Percentiles rank a stretch among this genome's conserved stretches.
phyloP scores from a whole-genome alignment of 2,888 invertebrate genomes.

The Tridacna gigas region DNA sequence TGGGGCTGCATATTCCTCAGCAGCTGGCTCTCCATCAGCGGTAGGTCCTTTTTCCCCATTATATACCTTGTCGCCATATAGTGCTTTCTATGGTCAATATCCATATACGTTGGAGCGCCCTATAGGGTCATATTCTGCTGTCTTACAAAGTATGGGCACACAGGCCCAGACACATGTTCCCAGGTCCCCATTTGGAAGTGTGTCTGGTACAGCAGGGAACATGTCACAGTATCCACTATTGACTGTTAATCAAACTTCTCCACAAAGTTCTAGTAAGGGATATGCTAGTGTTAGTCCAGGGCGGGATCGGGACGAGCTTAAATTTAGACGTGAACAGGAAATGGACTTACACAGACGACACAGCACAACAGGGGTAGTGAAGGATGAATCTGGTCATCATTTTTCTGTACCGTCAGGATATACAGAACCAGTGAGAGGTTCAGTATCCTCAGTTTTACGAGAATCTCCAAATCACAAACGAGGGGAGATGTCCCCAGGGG shows the following conservation, averaged over 20 bases:
- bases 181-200: conserved; percentile 62
- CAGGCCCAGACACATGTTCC: conserved; percentile 78
- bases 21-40: conserved; percentile 39
- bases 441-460: conserved; percentile 65
- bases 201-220: conserved; percentile 37
- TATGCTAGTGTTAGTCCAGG: conserved; percentile 41
- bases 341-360: conserved; percentile 60
- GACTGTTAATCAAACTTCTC: conserved; percentile 62
- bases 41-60: conserved; percentile 62
- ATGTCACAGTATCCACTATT: conserved; percentile 67
- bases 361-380: conserved; percentile 64
- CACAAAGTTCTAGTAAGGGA: conserved; percentile 67
- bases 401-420: conserved; percentile 66
- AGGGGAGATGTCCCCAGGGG: conserved; percentile 64
- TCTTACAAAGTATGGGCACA: conserved; percentile 82
- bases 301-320: conserved; percentile 58
- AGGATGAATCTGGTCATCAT: conserved; percentile 69
- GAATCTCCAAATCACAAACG: conserved; percentile 68
- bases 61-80: conserved; percentile 72
- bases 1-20: conserved; percentile 41
- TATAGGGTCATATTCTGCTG: conserved; percentile 80
- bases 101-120: conserved; percentile 62
- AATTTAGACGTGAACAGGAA: conserved; percentile 56
- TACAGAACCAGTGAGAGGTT: conserved; percentile 63
- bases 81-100: conserved; percentile 73